A percentile compares a stretch with the other conserved stretches of the same genome.
These are phyloP conservation scores for Euthynnus affinis DNA, from an alignment of 2,797 vertebrate genomes.

Conservation along the genomic window DNA sequence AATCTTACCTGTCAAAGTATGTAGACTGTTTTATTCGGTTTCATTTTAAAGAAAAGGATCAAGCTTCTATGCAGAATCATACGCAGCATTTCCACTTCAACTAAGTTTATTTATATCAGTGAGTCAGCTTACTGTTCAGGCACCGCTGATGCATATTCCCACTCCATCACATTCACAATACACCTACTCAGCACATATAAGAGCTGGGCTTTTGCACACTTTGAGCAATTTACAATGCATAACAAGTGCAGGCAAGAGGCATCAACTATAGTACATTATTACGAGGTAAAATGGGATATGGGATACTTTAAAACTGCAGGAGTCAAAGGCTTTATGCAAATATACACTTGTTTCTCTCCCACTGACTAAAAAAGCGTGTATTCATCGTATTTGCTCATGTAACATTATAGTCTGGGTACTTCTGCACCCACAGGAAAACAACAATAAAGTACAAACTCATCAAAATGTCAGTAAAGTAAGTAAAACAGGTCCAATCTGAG, in stretches of 20 bases:
- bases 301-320: neutral
- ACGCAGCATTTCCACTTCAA: neutral
- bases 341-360: too few relatives aligned
- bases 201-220: conserved; percentile 43
- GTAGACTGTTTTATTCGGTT: conserved; percentile 30
- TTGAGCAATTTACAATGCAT: conserved; percentile 52
- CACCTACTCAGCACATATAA: conserved; percentile 54
- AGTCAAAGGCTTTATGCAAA: too few relatives aligned
- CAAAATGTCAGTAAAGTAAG: neutral
- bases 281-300: neutral
- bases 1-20: conserved; percentile 7
- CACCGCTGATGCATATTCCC: conserved; percentile 60
- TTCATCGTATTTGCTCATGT: too few relatives aligned
- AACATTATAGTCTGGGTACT: too few relatives aligned
- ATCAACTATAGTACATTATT: neutral
- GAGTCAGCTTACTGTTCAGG: conserved; percentile 61
- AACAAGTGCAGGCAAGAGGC: conserved; percentile 9
- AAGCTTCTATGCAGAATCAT: conserved; percentile 28
- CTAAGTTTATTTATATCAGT: conserved; percentile 26
- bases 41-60: conserved; percentile 35
- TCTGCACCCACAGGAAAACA: neutral
- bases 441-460: neutral
- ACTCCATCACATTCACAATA: conserved; percentile 52
- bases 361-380: too few relatives aligned
- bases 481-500: neutral